Percentiles rank a stretch among this genome's conserved stretches.
Evolutionary conservation across 2,888 invertebrate species (phyloP).

Genomic region (Nephrotoma flavescens): DNA sequence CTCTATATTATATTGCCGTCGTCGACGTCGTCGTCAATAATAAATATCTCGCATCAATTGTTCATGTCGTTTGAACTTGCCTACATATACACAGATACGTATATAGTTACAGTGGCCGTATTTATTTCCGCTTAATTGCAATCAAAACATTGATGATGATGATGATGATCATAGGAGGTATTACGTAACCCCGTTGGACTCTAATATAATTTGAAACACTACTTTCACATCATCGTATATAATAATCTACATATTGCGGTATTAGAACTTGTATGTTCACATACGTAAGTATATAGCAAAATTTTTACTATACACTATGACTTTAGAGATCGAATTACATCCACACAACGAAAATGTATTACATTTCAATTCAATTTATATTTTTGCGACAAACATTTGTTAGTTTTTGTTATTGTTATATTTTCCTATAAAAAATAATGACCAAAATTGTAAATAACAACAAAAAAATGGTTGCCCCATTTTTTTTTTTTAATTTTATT

Average conservation of each 20-base stretch:
- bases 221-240: not conserved
- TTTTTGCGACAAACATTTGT: not conserved
- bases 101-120: not conserved
- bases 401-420: not conserved
- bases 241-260: not conserved
- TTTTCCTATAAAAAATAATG: not conserved
- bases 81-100: not conserved
- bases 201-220: not conserved
- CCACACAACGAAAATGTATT: not conserved
- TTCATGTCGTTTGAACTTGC: not conserved
- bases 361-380: not conserved
- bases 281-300: not conserved
- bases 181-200: not conserved
- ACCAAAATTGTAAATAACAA: not conserved
- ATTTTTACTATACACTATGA: not conserved
- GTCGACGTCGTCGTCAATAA: not conserved
- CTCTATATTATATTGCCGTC: not conserved
- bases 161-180: not conserved
- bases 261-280: not conserved
- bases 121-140: not conserved
- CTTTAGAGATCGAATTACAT: not conserved
- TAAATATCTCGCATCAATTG: not conserved
- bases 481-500: not conserved
- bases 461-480: not conserved
- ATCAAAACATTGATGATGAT: not conserved